These are phyloP conservation scores for Folsomia candida DNA, from an alignment of 2,888 invertebrate genomes.

Conservation along the genomic window DNA sequence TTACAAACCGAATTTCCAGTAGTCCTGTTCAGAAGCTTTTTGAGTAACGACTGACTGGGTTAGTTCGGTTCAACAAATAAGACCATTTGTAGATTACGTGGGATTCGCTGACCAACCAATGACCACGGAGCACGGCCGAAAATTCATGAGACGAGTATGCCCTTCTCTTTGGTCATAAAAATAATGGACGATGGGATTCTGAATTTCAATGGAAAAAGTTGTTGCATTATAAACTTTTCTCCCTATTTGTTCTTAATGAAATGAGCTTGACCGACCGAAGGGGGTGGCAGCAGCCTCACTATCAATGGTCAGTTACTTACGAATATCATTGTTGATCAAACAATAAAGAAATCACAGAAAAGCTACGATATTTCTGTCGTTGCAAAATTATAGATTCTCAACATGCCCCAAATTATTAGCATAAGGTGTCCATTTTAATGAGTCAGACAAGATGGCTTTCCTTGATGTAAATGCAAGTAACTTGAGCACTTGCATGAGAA, in stretches of 20 bases:
- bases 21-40: neutral
- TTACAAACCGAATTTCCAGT: neutral
- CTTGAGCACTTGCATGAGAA: neutral
- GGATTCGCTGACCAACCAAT: neutral
- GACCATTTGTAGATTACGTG: neutral
- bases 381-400: no score
- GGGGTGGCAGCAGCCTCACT: no score
- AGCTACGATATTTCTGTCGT: no score
- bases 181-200: slow-evolving; percentile 24
- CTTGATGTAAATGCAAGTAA: no score
- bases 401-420: no score
- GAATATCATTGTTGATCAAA: no score
- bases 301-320: no score
- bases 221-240: slow-evolving; percentile 25
- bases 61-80: neutral
- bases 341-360: no score
- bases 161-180: slow-evolving; percentile 25
- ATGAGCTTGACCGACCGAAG: slow-evolving; percentile 6
- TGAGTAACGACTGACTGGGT: neutral
- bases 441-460: no score
- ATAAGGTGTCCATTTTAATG: no score
- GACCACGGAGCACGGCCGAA: neutral
- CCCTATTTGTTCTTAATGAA: slow-evolving; percentile 1
- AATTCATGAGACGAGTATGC: slow-evolving; percentile 2
- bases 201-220: slow-evolving; percentile 34